Percentiles rank a stretch among this genome's conserved stretches.
Conservation (phyloP, 2,113 vertebrate genomes). For the Zapus hudsonius region DNA sequence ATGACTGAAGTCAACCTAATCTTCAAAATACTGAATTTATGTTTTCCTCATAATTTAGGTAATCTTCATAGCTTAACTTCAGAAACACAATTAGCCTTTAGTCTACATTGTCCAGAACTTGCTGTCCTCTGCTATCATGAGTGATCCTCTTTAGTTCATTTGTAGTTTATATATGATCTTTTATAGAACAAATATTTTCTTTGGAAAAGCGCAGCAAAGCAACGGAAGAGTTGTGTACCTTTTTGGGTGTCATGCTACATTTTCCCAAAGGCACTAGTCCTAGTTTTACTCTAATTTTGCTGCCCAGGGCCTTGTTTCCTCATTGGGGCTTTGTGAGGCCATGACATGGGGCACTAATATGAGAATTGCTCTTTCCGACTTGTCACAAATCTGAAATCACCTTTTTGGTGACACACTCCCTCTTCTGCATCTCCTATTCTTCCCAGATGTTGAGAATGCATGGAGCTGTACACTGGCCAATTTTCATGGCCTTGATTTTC, state of each 20-base stretch:
- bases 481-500: neutral
- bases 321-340: neutral
- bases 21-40: conserved; percentile 21
- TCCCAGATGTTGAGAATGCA: neutral
- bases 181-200: neutral
- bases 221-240: neutral
- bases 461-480: neutral
- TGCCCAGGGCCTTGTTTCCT: neutral
- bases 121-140: neutral
- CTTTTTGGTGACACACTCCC: too few species aligned
- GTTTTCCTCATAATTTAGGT: neutral
- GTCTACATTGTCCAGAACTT: neutral
- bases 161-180: neutral
- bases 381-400: too few species aligned
- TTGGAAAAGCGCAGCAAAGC: neutral
- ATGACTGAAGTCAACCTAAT: neutral
- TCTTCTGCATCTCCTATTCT: neutral
- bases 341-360: neutral
- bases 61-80: too few species aligned
- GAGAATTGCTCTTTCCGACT: too few species aligned
- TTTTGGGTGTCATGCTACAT: neutral
- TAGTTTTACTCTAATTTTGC: neutral
- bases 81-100: neutral
- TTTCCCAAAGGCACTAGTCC: neutral
- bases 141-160: neutral